Conservation (phyloP, 2,797 vertebrate species). For the Enteromius paludinosus region DNA sequence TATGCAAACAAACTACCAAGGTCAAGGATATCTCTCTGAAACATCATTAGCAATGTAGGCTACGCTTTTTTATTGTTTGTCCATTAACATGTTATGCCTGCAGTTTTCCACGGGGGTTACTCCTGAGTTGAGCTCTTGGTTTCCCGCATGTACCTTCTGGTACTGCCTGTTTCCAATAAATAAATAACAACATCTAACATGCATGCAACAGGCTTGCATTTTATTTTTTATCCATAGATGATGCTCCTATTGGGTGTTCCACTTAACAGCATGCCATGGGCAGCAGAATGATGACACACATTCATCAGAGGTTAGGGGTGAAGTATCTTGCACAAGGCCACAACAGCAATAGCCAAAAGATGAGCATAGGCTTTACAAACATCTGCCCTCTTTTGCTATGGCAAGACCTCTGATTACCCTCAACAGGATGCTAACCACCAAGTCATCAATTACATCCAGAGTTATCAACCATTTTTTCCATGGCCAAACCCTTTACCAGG, state of each 20-base stretch:
- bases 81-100: not conserved
- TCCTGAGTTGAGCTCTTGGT: not conserved
- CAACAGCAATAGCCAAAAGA: conserved; percentile 7
- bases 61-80: not conserved
- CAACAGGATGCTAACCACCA: not conserved
- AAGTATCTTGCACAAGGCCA: conserved; percentile 11
- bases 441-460: not conserved
- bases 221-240: conserved; percentile 1
- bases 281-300: not conserved
- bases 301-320: conserved; percentile 28
- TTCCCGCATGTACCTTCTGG: not conserved
- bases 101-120: not conserved
- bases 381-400: conserved; percentile 18
- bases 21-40: not conserved
- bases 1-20: not conserved
- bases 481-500: not conserved
- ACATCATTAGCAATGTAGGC: not conserved
- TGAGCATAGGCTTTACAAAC: not conserved
- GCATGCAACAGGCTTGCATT: conserved; percentile 6
- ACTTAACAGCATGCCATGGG: not conserved
- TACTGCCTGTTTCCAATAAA: not conserved
- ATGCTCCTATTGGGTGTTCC: not conserved
- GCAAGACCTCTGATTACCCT: not conserved
- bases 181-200: conserved; percentile 20
- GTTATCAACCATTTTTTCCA: not conserved